Evolutionary conservation across 2,113 vertebrate genomes (phyloP), one percentile per base, ranked within the genome.

Genomic region (Lota lota): DNA sequence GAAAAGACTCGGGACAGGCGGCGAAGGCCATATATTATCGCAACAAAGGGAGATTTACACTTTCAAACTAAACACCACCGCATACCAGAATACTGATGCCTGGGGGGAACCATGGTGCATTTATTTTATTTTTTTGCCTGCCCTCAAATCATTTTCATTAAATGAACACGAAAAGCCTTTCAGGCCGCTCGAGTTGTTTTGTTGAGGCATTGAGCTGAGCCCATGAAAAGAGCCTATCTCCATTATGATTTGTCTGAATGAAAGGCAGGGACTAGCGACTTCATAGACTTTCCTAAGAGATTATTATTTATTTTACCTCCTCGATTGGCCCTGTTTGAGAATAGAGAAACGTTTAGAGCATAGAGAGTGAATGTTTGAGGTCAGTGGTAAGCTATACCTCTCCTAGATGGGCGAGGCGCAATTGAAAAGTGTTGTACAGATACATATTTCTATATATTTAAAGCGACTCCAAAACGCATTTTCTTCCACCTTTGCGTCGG

Each of bases 141-240:
- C 87, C 92, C 90, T 92, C 92, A 91, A 93, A 94, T 94, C 93
- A 93, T 94, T 95, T 96, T 96, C 95, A 95, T 96, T 95, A 97
- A 96, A 96, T 95, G 95, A 93, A 96, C 94, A 97, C 95, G 95
- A 95, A 96, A 96, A 95, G 95, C 94, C 93, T 91, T 95, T 96
- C 93, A 95, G 91, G 92, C 88, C 92, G 92, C 93, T 92, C 88
- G 92, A 92, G 93, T 96, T 95, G 94, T 96, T 95, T 94, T 96
- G 94, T 95, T 89, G 86, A 79, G 76, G 91, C 86, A 87, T 94
- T 94, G 92, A 94, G 90, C 75, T 64, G 74, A 86, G 89, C 77
- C 72, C 66, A 66, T 94, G 93, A 96, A 97, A 95, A 89, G 94
- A 93, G 79, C 81, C 82, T 90, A 89, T 94, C 93, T 92, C 94